Evolutionary conservation across 2,113 vertebrate species (phyloP), one percentile per base, ranked within the genome.

Genomic region (Sylvicapra grimmia): DNA sequence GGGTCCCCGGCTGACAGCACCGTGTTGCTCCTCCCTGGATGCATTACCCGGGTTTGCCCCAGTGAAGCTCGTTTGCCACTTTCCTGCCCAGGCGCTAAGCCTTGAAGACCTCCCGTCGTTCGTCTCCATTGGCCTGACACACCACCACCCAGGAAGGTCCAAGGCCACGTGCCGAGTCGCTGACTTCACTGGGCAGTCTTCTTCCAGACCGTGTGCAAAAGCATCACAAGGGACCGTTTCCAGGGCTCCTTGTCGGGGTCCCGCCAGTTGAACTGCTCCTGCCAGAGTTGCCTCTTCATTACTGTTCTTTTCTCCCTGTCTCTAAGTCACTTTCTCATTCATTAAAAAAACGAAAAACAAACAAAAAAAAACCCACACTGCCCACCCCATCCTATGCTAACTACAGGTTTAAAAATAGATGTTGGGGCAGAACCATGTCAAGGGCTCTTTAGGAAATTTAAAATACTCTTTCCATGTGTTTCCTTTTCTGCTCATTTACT

Each of bases 381-480:
- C 44, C 65, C 61, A 31, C 51, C 13, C 25, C 56, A 63, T 5
- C 7, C 86, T 56, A 40, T 25, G 13, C 47, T 85, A 94, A 80
- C 51, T 59, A 49, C 93, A 87, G 85, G 16, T 72, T 89, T 88
- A 82, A 86, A 95, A 86, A 59, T 63, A 63, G 68, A 56, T 40
- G 29, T 83, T 14, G 58, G 86, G 82, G 21, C n/a, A 96, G 51
- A 89, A 51, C 11, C 47, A 83, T 65, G 79, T 47, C 49, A 80
- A 87, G 40, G 59, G 31, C 63, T 96, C 89, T 93, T 91, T 25
- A 59, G 75, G 51, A 68, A 93, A 56, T 36, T 90, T 94, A 40
- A 61, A 68, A 27, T 10, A 75, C 36, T 54, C 27, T 94, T 90
- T 89, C 59, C 44, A 12, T 11, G 33, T 40, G 44, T 87, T 58